These are phyloP conservation scores for Scaptomyza graminum DNA, from an alignment of 1,140 invertebrate species.

Conservation along the genomic window DNA sequence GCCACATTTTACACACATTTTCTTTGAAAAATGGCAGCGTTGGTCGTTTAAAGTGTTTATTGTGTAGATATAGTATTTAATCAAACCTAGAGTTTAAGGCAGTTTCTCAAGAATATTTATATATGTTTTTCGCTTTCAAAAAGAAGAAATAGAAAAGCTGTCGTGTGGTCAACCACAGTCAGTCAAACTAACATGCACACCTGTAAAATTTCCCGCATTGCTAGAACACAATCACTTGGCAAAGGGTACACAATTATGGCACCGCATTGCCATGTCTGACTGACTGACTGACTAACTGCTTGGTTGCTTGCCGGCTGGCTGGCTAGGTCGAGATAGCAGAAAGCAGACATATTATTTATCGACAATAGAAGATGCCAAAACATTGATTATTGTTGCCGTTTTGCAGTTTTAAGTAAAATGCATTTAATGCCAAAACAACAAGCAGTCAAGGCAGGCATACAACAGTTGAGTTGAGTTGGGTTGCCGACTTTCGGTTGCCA, in stretches of 20 bases:
- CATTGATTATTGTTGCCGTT: constrained; percentile 79
- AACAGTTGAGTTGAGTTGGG: not conserved
- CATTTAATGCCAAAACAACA: constrained; percentile 37
- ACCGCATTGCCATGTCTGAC: constrained; percentile 13
- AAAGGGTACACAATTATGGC: constrained; percentile 67
- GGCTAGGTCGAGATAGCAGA: constrained; percentile 61
- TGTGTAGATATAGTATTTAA: not conserved
- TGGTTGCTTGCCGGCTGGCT: constrained; percentile 13
- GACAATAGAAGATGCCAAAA: constrained; percentile 55
- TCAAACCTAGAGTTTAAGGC: too few relatives aligned
- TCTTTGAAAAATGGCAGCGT: not conserved
- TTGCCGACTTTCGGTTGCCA: constrained; percentile 4
- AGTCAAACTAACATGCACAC: constrained; percentile 20
- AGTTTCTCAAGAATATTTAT: too few relatives aligned
- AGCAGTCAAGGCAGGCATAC: not conserved
- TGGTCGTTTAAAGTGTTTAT: not conserved
- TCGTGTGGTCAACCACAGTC: not conserved
- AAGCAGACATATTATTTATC: constrained; percentile 63
- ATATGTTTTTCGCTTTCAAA: not conserved
- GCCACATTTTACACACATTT: constrained; percentile 20
- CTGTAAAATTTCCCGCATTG: constrained; percentile 30
- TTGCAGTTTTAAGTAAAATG: constrained; percentile 71
- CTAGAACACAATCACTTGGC: constrained; percentile 27
- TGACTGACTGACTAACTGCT: constrained; percentile 5
- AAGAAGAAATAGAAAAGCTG: constrained; percentile 1